A percentile compares a stretch with the other conserved stretches of the same genome.
phyloP scores from a whole-genome alignment of 2,888 invertebrate genomes.

The Petrolisthes manimaculis region DNA sequence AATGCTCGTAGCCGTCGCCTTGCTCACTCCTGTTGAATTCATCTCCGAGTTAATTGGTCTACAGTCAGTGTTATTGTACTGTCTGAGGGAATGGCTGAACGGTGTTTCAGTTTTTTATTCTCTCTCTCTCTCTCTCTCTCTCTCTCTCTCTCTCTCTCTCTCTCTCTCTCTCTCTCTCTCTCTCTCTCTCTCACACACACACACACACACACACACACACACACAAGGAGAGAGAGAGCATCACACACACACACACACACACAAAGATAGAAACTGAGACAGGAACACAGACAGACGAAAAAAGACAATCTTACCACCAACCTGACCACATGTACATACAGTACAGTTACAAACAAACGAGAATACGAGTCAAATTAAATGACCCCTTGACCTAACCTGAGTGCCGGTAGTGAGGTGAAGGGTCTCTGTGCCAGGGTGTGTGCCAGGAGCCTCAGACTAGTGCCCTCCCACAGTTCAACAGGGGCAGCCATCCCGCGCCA shows the following conservation, averaged over 20 bases:
- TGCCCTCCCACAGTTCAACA: slow-evolving; percentile 43
- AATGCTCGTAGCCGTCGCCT: slow-evolving; percentile 75
- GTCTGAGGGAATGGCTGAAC: background rate
- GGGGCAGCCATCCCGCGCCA: slow-evolving; percentile 50
- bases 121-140: slow-evolving; percentile 1
- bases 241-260: too few relatives aligned
- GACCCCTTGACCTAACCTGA: slow-evolving; percentile 22
- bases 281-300: too few relatives aligned
- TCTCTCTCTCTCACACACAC: too few relatives aligned
- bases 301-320: too few relatives aligned
- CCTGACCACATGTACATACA: too few relatives aligned
- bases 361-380: too few relatives aligned
- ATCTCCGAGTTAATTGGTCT: background rate
- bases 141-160: too few relatives aligned
- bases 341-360: too few relatives aligned
- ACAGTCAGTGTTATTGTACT: background rate
- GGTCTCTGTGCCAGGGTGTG: slow-evolving; percentile 38
- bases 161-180: too few relatives aligned
- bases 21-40: slow-evolving; percentile 37
- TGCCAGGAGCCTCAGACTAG: slow-evolving; percentile 41
- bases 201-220: too few relatives aligned
- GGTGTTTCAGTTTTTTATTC: background rate
- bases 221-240: too few relatives aligned
- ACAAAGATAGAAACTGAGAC: too few relatives aligned
- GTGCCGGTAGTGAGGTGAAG: slow-evolving; percentile 13